Percentiles rank a stretch among this genome's conserved stretches.
Conservation (phyloP, 2,797 vertebrate species). For the Pseudocheirus occidentalis region DNA sequence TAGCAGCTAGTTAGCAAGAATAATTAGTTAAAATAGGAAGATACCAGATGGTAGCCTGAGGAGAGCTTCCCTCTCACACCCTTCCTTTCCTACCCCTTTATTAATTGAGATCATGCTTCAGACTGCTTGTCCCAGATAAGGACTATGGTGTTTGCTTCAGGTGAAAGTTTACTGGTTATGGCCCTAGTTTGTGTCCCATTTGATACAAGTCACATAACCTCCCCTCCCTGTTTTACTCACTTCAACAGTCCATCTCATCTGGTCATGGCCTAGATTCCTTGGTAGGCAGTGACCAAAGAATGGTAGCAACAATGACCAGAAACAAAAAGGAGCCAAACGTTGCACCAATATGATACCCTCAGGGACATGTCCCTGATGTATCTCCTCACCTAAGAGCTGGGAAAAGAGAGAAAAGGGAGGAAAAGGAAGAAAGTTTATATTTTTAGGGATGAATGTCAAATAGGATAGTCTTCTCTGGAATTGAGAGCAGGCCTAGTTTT, state of each 20-base stretch:
- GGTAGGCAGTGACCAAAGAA: neutral
- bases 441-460: neutral
- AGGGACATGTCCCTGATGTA: neutral
- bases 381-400: neutral
- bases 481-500: neutral
- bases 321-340: neutral
- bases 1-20: slow-evolving; percentile 5
- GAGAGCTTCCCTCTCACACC: neutral
- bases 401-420: neutral
- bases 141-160: neutral
- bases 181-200: neutral
- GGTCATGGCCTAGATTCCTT: neutral
- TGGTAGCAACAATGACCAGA: neutral
- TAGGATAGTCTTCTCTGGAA: neutral
- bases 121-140: neutral
- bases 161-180: neutral
- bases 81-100: neutral
- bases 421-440: neutral
- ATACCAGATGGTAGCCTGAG: neutral
- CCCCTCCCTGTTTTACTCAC: neutral
- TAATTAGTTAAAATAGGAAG: slow-evolving; percentile 8
- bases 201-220: neutral
- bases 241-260: neutral
- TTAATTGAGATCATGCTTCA: neutral
- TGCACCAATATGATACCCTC: neutral